Base-by-base conservation (phyloP, 2,113 vertebrate species). In the Procavia capensis region DNA sequence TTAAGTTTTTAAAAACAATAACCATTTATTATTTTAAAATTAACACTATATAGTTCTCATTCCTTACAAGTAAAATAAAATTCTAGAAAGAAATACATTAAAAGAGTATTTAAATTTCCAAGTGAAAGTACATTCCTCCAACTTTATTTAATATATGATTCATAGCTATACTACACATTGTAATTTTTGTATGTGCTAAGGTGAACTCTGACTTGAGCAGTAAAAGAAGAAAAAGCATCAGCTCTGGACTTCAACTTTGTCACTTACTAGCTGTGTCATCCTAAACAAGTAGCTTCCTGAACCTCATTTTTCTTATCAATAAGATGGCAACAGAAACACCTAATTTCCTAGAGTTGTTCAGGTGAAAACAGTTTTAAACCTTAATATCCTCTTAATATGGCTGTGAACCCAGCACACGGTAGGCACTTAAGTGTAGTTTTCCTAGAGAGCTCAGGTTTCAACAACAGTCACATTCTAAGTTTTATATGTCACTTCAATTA, bases 371-470 rank as follows among this genome's bases (percentile, higher is more conserved):
- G 31, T 45, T 82, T 59, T 57, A 88, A 87, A 91, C 54, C 17
- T 11, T 54, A 85, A n/a, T 22, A 91, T 19, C 72, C 29, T 31
- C 72, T 16, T 80, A n/a, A 13, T 63, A 86, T 6, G 70, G 63
- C 41, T 76, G 41, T 61, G 34, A 88, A 39, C 59, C 34, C 83
- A 78, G 39, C 84, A 87, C 25, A 19, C 36, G 47, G 80, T 19
- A 84, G 43, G 39, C 34, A 68, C 70, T 41, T 92, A 92, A 68
- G 59, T 50, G 41, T 70, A 88, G 41, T 61, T 78, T 61, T 95
- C 70, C 85, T 84, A 50, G 7, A 81, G 50, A 78, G 41, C 63
- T 92, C 47, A 43, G 78, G 61, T 17, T 95, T 16, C 41, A 16
- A 45, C 36, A 81, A 75, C 34, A 88, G 25, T 78, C 84, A 78